Conservation (phyloP, 2,888 invertebrate species). For the Tinea trinotella region DNA sequence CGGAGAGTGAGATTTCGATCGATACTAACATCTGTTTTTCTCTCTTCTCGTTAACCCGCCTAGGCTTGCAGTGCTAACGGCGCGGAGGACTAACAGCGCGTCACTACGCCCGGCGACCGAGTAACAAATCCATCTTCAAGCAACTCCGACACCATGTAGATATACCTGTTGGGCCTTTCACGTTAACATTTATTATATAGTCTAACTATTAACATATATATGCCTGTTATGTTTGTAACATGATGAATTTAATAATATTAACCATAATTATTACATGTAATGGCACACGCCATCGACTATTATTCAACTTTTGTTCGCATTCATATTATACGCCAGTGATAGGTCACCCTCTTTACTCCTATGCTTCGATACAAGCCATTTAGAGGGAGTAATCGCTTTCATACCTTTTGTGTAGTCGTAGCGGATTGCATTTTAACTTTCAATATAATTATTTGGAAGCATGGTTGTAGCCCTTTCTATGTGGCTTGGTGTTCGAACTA, state of each 20-base stretch:
- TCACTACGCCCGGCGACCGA: slow-evolving; percentile 39
- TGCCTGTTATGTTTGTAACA: slow-evolving; percentile 74
- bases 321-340: neutral
- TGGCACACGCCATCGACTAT: slow-evolving; percentile 73
- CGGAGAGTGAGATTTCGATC: slow-evolving; percentile 68
- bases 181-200: slow-evolving; percentile 68
- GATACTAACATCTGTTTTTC: slow-evolving; percentile 80
- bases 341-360: slow-evolving; percentile 1
- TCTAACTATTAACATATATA: slow-evolving; percentile 73
- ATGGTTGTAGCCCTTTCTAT: neutral
- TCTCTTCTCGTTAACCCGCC: slow-evolving; percentile 81
- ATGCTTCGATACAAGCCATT: slow-evolving; percentile 6
- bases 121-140: slow-evolving; percentile 58
- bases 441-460: neutral
- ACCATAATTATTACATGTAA: slow-evolving; percentile 52
- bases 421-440: neutral
- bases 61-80: slow-evolving; percentile 86
- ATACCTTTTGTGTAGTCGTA: neutral
- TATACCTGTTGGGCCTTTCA: slow-evolving; percentile 71
- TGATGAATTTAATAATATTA: slow-evolving; percentile 60
- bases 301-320: slow-evolving; percentile 28
- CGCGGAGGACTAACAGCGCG: slow-evolving; percentile 68
- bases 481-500: slow-evolving; percentile 3
- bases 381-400: neutral
- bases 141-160: slow-evolving; percentile 70